These are phyloP conservation scores for Chrysocyon brachyurus DNA, from an alignment of 2,797 vertebrate species.

Conservation along the genomic window DNA sequence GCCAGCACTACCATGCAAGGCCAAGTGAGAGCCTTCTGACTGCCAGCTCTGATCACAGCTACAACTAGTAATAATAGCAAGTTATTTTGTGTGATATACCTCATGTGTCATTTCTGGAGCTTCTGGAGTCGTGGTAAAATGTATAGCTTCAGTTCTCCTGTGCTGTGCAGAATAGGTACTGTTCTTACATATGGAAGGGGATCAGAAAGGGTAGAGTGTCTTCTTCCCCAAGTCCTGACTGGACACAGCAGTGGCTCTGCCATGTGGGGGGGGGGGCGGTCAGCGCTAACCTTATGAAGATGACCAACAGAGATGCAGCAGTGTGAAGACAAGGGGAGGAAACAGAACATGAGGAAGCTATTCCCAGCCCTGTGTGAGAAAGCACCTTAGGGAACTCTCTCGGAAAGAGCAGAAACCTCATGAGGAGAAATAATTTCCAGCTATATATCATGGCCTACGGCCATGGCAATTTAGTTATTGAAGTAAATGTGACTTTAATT, in stretches of 20 bases:
- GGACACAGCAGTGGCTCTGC: background rate
- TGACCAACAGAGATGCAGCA: background rate
- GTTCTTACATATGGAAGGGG: background rate
- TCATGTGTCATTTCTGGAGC: background rate
- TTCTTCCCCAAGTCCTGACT: background rate
- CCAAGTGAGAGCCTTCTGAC: background rate
- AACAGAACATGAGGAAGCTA: background rate
- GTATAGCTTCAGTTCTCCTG: background rate
- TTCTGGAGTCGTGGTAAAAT: background rate
- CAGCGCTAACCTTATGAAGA: background rate
- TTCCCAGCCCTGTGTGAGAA: background rate
- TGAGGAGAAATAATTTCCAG: background rate
- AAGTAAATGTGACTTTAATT: constrained; percentile 18
- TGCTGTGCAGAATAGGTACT: background rate
- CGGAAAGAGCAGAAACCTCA: background rate
- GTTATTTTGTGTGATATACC: background rate
- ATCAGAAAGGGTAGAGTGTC: too few species aligned
- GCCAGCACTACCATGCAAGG: background rate
- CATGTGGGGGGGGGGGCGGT: too few species aligned
- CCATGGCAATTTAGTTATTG: background rate
- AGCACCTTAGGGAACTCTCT: background rate
- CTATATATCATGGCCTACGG: background rate
- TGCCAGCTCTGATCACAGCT: background rate
- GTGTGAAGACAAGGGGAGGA: background rate
- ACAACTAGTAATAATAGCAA: too few species aligned